phyloP scores from a whole-genome alignment of 2,113 vertebrate genomes.

The Varanus komodoensis region DNA sequence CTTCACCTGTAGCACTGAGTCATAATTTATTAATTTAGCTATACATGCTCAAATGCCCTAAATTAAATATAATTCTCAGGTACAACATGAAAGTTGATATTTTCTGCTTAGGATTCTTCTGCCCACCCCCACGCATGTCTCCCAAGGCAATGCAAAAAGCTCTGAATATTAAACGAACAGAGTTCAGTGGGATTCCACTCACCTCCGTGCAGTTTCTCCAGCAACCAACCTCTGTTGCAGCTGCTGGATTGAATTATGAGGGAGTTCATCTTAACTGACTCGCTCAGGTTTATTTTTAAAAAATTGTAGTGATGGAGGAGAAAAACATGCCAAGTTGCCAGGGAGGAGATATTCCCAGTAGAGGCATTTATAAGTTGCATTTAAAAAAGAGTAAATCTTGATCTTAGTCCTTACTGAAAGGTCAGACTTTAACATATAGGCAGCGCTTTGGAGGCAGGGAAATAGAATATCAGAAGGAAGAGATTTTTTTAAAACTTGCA shows the following conservation, averaged over 20 bases:
- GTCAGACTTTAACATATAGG: background rate
- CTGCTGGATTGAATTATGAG: background rate
- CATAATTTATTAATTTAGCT: background rate
- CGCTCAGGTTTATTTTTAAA: background rate
- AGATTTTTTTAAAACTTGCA: no score
- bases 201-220: background rate
- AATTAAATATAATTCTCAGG: background rate
- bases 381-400: background rate
- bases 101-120: background rate
- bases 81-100: background rate
- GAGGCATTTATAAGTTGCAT: background rate
- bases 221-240: background rate
- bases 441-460: background rate
- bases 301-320: no score
- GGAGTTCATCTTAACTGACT: background rate
- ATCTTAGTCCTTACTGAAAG: background rate
- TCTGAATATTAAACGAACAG: background rate
- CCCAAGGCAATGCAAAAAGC: background rate
- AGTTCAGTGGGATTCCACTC: constrained; percentile 3
- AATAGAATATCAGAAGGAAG: background rate
- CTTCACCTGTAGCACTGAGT: background rate
- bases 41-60: background rate
- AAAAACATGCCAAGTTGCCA: background rate
- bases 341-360: background rate
- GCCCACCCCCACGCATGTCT: background rate